Conservation (phyloP, 2,888 invertebrate species). For the Archips xylosteana region DNA sequence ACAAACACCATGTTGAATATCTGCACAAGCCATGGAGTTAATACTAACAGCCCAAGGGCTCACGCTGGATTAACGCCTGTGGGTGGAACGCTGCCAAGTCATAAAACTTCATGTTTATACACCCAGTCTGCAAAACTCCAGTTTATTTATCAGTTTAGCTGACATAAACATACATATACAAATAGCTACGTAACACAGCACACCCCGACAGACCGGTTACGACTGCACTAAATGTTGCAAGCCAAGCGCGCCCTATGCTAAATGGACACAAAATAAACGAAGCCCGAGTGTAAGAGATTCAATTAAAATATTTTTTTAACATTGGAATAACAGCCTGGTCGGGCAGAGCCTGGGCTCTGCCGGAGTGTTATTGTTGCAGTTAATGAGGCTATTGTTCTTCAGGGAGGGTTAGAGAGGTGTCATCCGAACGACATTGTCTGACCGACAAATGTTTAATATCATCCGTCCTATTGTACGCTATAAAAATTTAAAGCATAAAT, state of each 20-base stretch:
- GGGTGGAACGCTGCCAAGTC: slow-evolving; percentile 84
- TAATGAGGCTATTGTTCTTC: slow-evolving; percentile 76
- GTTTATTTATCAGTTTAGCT: slow-evolving; percentile 64
- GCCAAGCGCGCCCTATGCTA: slow-evolving; percentile 46
- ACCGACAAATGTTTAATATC: slow-evolving; percentile 67
- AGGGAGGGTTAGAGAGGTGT: slow-evolving; percentile 64
- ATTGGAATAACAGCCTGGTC: slow-evolving; percentile 55
- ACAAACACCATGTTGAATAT: slow-evolving; percentile 40
- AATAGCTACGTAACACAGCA: slow-evolving; percentile 46
- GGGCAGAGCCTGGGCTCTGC: slow-evolving; percentile 50
- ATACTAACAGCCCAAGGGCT: slow-evolving; percentile 72
- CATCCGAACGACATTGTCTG: slow-evolving; percentile 72
- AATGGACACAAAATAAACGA: slow-evolving; percentile 55
- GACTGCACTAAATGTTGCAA: slow-evolving; percentile 55
- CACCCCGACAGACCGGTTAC: slow-evolving; percentile 59
- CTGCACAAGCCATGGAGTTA: slow-evolving; percentile 67
- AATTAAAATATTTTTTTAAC: slow-evolving; percentile 63
- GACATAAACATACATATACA: slow-evolving; percentile 52
- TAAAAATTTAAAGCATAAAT: slow-evolving; percentile 26
- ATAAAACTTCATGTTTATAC: slow-evolving; percentile 84
- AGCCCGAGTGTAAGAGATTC: slow-evolving; percentile 53
- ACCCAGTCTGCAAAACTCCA: slow-evolving; percentile 72
- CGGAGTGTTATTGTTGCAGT: slow-evolving; percentile 73
- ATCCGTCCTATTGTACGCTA: slow-evolving; percentile 57
- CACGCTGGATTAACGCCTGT: slow-evolving; percentile 74